Evolutionary conservation across 2,797 vertebrate genomes (phyloP), one percentile per base, ranked within the genome.

Genomic region (Chaetodon trifasciatus): DNA sequence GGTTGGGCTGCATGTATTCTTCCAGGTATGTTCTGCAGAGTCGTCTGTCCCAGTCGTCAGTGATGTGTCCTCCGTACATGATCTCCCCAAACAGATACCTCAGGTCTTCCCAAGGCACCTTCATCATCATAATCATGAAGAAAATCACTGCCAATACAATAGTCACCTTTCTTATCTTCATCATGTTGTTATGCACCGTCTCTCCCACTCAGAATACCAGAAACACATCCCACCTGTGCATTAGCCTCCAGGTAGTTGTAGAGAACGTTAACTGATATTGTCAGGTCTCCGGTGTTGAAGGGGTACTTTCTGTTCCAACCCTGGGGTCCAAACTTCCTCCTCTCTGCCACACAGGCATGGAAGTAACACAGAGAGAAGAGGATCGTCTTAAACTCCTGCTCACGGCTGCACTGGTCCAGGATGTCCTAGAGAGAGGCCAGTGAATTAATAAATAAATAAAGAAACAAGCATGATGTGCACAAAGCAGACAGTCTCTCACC

Each of bases 321-420:
- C 78, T 96, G 96, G 1, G 96, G 95, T 11, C 96, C 94, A 75
- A 95, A 96, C 92, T 96, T 95, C 70, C 94, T 91, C 69, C 95
- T 93, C 83, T 96, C 95, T 0, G 96, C 95, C 76, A 94, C 94
- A 74, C 95, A 95, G 15, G 95, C 95, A 1, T 96, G 95, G 79
- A 97, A 96, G 86, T 96, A 96, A 81, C 95, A 96, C 69, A 96
- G 88, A 6, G 95, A 96, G 92, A 97, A 96, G 50, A 95, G 89
- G 88, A 96, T 96, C 73, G 91, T 96, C 92, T 97, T 97, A 82
- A 97, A 97, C 92, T 97, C 96, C 89, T 96, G 95, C 89, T 96
- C 96, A 2, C 95, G 93, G 35, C 95, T 95, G 86, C 96, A 96
- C 92, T 94, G 95, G 81, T 97, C 96, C 90, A 96, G 90, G 73